These are phyloP conservation scores for Acheta domesticus DNA, from an alignment of 2,888 invertebrate genomes.

Conservation along the genomic window DNA sequence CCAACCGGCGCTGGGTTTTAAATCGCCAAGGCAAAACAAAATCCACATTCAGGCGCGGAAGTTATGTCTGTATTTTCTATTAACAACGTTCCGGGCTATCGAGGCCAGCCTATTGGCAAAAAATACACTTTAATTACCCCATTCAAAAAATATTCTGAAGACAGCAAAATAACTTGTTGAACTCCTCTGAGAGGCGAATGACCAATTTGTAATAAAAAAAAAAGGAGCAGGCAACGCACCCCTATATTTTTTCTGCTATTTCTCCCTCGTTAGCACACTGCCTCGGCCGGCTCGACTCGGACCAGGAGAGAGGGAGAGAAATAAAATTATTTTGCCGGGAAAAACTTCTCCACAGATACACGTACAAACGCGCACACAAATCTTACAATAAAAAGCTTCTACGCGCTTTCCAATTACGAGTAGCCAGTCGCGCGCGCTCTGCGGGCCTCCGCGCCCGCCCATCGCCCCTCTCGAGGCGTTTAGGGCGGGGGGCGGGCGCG, in stretches of 20 bases:
- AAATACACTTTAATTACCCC: slow-evolving; percentile 9
- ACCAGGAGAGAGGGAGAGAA: not conserved
- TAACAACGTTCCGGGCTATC: not conserved
- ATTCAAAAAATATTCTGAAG: not conserved
- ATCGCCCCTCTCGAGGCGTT: not conserved
- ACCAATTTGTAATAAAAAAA: slow-evolving; percentile 9
- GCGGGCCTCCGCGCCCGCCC: not conserved
- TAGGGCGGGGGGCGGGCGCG: not conserved
- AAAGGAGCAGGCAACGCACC: not conserved
- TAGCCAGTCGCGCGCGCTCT: not conserved
- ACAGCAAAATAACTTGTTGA: slow-evolving; percentile 18
- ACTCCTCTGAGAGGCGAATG: not conserved
- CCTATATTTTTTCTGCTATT: not conserved
- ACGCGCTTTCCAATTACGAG: slow-evolving; percentile 6
- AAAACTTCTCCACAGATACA: slow-evolving; percentile 18
- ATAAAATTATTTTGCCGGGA: slow-evolving; percentile 11
- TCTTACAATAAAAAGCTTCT: slow-evolving; percentile 18
- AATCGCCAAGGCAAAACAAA: slow-evolving; percentile 8
- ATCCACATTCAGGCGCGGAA: not conserved
- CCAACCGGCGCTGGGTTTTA: not conserved
- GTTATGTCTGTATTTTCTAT: slow-evolving; percentile 10
- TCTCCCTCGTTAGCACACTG: too few relatives aligned
- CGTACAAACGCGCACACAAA: not conserved
- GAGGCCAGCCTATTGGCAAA: slow-evolving; percentile 3
- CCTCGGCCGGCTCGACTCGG: not conserved